A percentile compares a stretch with the other conserved stretches of the same genome.
phyloP scores from a whole-genome alignment of 2,113 vertebrate species.

The Arvicanthis niloticus region DNA sequence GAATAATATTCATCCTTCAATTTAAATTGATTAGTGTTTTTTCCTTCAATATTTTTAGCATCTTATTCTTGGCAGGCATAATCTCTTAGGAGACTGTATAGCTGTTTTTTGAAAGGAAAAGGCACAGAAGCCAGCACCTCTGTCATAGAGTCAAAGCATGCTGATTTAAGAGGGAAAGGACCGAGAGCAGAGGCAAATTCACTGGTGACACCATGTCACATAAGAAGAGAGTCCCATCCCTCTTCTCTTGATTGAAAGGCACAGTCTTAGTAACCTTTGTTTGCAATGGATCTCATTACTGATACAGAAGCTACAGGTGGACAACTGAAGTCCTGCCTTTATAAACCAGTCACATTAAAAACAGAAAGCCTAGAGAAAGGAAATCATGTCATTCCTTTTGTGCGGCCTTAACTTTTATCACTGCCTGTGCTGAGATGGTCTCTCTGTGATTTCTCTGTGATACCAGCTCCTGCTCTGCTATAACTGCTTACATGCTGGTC shows the following conservation, averaged over 20 bases:
- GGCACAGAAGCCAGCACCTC: neutral
- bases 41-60: slow-evolving; percentile 59
- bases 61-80: slow-evolving; percentile 38
- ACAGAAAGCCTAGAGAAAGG: neutral
- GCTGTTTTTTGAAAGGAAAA: slow-evolving; percentile 60
- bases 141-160: neutral
- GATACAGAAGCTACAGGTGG: neutral
- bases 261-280: neutral
- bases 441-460: neutral
- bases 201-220: neutral
- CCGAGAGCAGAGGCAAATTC: slow-evolving; percentile 13
- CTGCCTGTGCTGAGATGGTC: neutral
- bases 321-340: neutral
- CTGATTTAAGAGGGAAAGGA: neutral
- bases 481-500: neutral
- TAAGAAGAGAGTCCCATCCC: slow-evolving; percentile 40
- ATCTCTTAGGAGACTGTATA: slow-evolving; percentile 24
- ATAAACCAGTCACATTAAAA: neutral
- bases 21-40: slow-evolving; percentile 64
- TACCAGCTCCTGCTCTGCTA: neutral
- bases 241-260: neutral
- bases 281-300: neutral
- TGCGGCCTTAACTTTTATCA: neutral
- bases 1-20: slow-evolving; percentile 50
- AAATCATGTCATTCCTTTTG: neutral